Evolutionary conservation across 2,797 vertebrate species (phyloP).

Genomic region (Lates japonicus): DNA sequence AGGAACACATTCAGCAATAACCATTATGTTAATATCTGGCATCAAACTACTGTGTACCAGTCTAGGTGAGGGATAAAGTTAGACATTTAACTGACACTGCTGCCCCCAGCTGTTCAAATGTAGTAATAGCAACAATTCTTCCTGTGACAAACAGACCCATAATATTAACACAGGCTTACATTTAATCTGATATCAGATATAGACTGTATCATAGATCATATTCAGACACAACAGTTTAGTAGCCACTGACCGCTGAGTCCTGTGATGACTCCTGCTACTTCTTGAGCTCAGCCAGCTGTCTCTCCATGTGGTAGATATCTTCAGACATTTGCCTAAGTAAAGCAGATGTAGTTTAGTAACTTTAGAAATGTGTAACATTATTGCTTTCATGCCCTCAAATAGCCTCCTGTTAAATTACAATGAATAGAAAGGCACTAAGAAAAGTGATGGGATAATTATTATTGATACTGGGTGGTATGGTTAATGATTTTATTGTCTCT

Average conservation of each 20-base stretch:
- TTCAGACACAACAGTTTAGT: constrained; percentile 13
- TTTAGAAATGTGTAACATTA: neutral
- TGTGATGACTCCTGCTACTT: constrained; percentile 63
- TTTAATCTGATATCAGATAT: neutral
- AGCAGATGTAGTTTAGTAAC: constrained; percentile 3
- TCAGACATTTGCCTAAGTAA: constrained; percentile 81
- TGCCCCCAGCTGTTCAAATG: constrained; percentile 65
- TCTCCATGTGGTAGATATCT: constrained; percentile 87
- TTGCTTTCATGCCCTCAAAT: neutral
- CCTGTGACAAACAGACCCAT: neutral
- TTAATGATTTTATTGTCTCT: neutral
- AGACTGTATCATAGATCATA: neutral
- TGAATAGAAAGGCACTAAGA: neutral
- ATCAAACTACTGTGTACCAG: neutral
- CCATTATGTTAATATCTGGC: neutral
- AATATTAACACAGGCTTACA: neutral
- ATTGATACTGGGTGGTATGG: too few relatives aligned
- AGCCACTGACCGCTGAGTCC: constrained; percentile 18
- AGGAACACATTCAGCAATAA: neutral
- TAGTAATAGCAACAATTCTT: constrained; percentile 27
- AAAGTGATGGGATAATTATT: neutral
- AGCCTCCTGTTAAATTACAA: neutral
- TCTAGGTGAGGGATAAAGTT: neutral
- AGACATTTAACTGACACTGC: constrained; percentile 45
- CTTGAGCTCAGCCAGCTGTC: constrained; percentile 84